Base-by-base conservation (phyloP, 1,140 invertebrate genomes). In the Drosophila novamexicana region DNA sequence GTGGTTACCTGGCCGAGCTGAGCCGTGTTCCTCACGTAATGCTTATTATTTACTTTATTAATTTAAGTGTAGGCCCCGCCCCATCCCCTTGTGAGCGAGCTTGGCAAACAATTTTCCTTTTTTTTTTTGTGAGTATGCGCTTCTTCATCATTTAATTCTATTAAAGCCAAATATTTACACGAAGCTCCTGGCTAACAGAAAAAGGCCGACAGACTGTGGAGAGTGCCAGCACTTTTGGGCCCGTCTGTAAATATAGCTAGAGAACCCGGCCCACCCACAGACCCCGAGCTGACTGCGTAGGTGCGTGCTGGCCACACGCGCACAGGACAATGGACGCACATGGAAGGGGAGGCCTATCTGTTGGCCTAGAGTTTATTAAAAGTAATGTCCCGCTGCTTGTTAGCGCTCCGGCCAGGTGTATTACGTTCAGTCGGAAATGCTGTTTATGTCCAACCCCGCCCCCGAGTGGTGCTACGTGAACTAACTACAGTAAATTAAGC, bases 41-140 rank as follows among this genome's bases (percentile, higher is more conserved):
- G 69, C 81, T 81, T 89, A 89, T 89, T 89, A 89, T 89, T 89
- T 89, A 89, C 84, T 89, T 89, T 89, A 89, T 89, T 89, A 89
- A 89, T 89, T 89, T 89, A 89, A 89, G 84, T 89, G 84, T 18
- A 22, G 14, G n/a, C 56, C 29, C 56, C 29, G 2, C n/a, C 40
- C 22, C n/a, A 29, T 5, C 0, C 44, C 29, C 57, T 56, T 62
- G 57, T 56, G 54, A 74, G 42, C 64, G 62, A 57, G 74, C 65
- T 56, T 66, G 62, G 77, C 54, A 74, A 80, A 80, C 74, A 74
- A 81, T 75, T 82, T 81, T 78, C n/a, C 18, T 29, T 8, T 32
- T 42, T 18, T 14, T 14, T 75, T 56, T 54, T 10, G 14, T 12
- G 16, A 53, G 74, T 56, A 44, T 50, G 40, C 65, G 57, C 75